These are phyloP conservation scores for Uloborus plumipes DNA, from an alignment of 2,888 invertebrate genomes.

Conservation along the genomic window DNA sequence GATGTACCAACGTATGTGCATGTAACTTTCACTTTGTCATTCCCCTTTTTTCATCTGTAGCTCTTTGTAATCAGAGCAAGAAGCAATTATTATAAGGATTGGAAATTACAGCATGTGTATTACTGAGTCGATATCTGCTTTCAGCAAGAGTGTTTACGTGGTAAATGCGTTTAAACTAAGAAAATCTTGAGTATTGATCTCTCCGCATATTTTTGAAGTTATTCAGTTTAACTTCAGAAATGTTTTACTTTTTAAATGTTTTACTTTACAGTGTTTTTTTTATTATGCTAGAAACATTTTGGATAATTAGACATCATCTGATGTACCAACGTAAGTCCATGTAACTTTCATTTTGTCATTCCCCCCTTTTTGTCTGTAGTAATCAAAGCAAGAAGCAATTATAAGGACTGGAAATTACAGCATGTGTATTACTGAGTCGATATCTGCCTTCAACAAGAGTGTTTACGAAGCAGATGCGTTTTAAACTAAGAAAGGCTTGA, in stretches of 20 bases:
- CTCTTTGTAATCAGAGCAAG: conserved; percentile 41
- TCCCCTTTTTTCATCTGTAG: conserved; percentile 10
- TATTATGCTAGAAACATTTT: no score
- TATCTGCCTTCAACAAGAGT: conserved; percentile 39
- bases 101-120: conserved; percentile 42
- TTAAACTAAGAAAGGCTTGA: conserved; percentile 42
- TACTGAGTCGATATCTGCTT: conserved; percentile 49
- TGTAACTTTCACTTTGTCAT: conserved; percentile 7
- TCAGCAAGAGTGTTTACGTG: conserved; percentile 42
- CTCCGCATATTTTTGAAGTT: not conserved
- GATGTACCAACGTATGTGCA: not conserved
- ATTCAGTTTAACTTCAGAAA: no score
- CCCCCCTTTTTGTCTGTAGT: conserved; percentile 15
- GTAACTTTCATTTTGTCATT: conserved; percentile 1
- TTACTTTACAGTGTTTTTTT: no score
- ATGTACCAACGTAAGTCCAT: not conserved
- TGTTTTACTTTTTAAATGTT: no score
- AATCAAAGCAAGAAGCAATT: conserved; percentile 48
- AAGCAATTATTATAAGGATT: conserved; percentile 51
- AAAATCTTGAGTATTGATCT: conserved; percentile 52
- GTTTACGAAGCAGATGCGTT: conserved; percentile 41
- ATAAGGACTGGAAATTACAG: conserved; percentile 51
- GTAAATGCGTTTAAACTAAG: conserved; percentile 45
- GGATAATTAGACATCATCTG: no score
- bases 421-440: conserved; percentile 48